A percentile compares a stretch with the other conserved stretches of the same genome.
phyloP scores from a whole-genome alignment of 2,888 invertebrate species.

The Amiota communis region DNA sequence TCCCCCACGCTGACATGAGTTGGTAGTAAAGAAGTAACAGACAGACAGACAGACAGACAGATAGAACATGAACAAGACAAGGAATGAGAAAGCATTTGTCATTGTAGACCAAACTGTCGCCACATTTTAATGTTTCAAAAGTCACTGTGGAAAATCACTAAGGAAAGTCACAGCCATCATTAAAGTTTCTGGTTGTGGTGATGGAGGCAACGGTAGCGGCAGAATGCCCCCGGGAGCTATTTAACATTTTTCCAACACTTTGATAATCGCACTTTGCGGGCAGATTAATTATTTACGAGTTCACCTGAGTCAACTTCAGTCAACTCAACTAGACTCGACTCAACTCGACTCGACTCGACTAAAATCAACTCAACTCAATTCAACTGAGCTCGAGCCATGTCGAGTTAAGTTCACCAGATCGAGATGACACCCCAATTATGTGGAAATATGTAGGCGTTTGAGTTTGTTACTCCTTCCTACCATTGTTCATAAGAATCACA shows the following conservation, averaged over 20 bases:
- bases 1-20: not conserved
- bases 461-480: not conserved
- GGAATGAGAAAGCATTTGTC: slow-evolving; percentile 24
- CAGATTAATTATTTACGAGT: slow-evolving; percentile 66
- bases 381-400: no score
- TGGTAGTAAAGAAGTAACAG: not conserved
- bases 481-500: not conserved
- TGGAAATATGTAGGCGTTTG: no score
- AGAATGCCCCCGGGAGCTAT: slow-evolving; percentile 55
- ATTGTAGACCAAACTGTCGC: slow-evolving; percentile 49
- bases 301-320: slow-evolving; percentile 41
- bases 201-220: not conserved
- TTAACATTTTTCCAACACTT: slow-evolving; percentile 66
- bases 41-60: no score
- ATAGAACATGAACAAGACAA: no score
- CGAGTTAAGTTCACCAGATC: no score
- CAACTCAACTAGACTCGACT: no score
- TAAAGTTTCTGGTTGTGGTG: not conserved
- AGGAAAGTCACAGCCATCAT: not conserved
- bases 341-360: no score
- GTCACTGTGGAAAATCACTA: not conserved
- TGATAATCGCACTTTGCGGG: slow-evolving; percentile 65
- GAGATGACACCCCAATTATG: no score
- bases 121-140: slow-evolving; percentile 56
- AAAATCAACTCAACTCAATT: no score